Evolutionary conservation across 2,797 vertebrate genomes (phyloP), one percentile per base, ranked within the genome.

Genomic region (Paguma larvata): DNA sequence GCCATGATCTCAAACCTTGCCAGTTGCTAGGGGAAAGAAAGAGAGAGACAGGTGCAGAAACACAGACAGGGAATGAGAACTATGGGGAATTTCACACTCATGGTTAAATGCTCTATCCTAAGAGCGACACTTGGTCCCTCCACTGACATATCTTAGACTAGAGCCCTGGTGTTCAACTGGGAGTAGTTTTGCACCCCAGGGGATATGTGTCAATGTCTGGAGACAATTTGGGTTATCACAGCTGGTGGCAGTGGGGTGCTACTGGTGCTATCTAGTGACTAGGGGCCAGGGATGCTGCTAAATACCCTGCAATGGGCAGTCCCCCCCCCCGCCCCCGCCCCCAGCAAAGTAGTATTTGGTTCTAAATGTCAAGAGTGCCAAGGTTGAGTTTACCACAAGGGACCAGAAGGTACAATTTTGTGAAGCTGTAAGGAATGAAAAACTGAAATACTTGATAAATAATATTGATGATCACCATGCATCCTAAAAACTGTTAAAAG

Each of bases 311-410:
- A 19, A 1, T 68, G 44, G 27, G 27, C 23, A 48, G 63, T 6
- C 0, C 19, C 21, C 32, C 38, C 1, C 2, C 6, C 19, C 2
- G 51, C 12, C 16, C 13, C 46, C 13, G 0, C 25, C 19, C 41
- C 16, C 2, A 80, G 32, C 25, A 77, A 85, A 48, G 63, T 65
- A 75, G 32, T 34, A 30, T 62, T 75, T 91, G 68, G 3, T 59
- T 41, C 6, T 59, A 51, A 34, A 56, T 78, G 51, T 77, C 32
- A n/a, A 0, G 8, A 48, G 41, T 67, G 62, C 8, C 34, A 34
- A 62, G 46, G 48, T 27, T 73, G 77, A 88, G 48, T 68, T 86
- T 63, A 51, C 27, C 41, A 30, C 13, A 62, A 46, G 53, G 62
- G 16, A 9, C 38, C 41, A 88, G 62, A 48, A 83, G 72, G n/a